These are phyloP conservation scores for Botia almorhae DNA, from an alignment of 2,797 vertebrate genomes.

Conservation along the genomic window DNA sequence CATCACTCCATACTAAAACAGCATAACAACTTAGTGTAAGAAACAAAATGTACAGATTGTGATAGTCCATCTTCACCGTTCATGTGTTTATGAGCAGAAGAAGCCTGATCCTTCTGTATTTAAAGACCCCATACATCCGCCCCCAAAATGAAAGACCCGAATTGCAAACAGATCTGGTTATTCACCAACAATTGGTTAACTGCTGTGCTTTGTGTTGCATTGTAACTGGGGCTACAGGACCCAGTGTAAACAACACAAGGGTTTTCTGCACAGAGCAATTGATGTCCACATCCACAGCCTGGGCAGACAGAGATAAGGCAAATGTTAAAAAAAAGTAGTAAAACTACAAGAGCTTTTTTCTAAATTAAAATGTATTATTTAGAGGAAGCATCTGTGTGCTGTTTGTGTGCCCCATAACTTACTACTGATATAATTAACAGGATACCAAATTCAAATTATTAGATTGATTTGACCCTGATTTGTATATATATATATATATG, in stretches of 20 bases:
- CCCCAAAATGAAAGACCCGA: conserved; percentile 45
- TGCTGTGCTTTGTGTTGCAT: conserved; percentile 68
- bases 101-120: conserved; percentile 61
- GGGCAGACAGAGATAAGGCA: conserved; percentile 75
- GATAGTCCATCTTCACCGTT: conserved; percentile 70
- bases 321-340: conserved; percentile 14
- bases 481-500: too few species aligned
- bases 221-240: conserved; percentile 52
- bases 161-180: conserved; percentile 47
- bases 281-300: conserved; percentile 63
- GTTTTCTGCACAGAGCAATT: conserved; percentile 51
- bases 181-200: conserved; percentile 55
- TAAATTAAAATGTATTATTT: background rate
- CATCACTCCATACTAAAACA: conserved; percentile 59
- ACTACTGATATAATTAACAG: background rate
- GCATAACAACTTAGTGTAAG: conserved; percentile 60
- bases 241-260: conserved; percentile 70
- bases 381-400: background rate
- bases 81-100: conserved; percentile 56
- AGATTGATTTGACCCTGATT: background rate
- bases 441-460: background rate
- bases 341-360: background rate
- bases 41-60: conserved; percentile 55
- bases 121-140: conserved; percentile 72
- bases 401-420: background rate